Evolutionary conservation across 1,140 invertebrate species (phyloP), one percentile per base, ranked within the genome.

Genomic region (Cyclina sinensis): DNA sequence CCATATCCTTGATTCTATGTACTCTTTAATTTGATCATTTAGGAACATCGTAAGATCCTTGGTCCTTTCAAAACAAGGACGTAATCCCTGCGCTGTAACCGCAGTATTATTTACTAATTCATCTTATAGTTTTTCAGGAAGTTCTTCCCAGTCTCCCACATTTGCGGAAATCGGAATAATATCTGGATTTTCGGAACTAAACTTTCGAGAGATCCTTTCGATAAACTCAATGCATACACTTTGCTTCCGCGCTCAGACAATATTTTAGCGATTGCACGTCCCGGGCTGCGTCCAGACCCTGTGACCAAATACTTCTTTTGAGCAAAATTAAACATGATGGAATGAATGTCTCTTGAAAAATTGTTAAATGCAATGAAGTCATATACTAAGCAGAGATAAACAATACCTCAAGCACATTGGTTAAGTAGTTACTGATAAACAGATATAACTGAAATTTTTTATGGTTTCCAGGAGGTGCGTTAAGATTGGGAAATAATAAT

Each of bases 61-160:
- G 96, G 74, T 97, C 95, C 68, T 96, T 95, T 2, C 96, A 97
- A 11, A 97, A 94, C 68, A 97, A 95, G 0, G 97, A 94, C 91
- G 98, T 3, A 5, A 97, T 95, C 80, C 95, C 1, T 46, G 94
- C 94, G 16, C 96, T 11, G 96, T 96, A 21, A 97, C 92, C 4
- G 95, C 97, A 0, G 98, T 98, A 96, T 98, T 98, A 93, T 98
- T 98, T 0, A 98, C 97, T 9, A 98, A 92, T 2, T 97, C 95
- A 95, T 98, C 97, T 16, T 98, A 95, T 0, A 96, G 91, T 0
- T 96, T 96, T 81, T 96, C 93, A 85, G 96, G 96, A 0, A 98
- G 98, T 85, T 54, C 51, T 3, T 54, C 51, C 51, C 51, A 54
- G 51, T 54, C 21, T 14, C 14, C 12, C 21, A 54, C 12, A 18